Percentiles rank a stretch among this genome's conserved stretches.
Evolutionary conservation across 2,797 vertebrate species (phyloP).

Genomic region (Spinus olivaceus): DNA sequence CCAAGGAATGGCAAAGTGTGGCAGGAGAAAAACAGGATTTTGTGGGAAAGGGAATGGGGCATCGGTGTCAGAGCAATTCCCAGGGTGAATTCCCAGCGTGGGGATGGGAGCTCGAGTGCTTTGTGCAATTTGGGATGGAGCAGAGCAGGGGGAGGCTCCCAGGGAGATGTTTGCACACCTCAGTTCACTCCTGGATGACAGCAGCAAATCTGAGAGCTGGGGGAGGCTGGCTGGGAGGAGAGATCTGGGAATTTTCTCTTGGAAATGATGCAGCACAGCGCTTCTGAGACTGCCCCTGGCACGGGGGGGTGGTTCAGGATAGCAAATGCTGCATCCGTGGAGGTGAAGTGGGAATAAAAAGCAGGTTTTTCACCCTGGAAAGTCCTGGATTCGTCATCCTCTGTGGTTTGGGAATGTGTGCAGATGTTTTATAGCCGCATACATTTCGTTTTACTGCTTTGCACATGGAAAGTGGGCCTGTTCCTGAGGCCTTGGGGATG

Average conservation of each 20-base stretch:
- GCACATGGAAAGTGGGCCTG: not conserved
- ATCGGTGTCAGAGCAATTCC: not conserved
- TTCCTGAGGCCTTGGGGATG: not conserved
- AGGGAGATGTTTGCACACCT: not conserved
- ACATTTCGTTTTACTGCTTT: not conserved
- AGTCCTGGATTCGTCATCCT: not conserved
- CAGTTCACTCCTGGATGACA: not conserved
- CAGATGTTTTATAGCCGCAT: not conserved
- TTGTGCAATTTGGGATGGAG: not conserved
- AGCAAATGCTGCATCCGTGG: not conserved
- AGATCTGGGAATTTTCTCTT: not conserved
- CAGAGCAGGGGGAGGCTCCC: not conserved
- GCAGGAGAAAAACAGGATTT: not conserved
- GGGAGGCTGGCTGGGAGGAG: not conserved
- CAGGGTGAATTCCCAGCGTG: not conserved
- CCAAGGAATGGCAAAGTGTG: fast-evolving
- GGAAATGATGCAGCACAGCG: not conserved
- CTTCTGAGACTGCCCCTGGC: not conserved
- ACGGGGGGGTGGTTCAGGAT: fast-evolving
- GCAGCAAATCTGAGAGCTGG: not conserved
- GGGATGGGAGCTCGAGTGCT: not conserved
- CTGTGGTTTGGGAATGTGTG: not conserved
- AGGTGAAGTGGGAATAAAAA: not conserved
- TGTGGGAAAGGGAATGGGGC: not conserved
- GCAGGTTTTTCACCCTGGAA: not conserved